Evolutionary conservation across 2,888 invertebrate genomes (phyloP).

Genomic region (Empis livida): DNA sequence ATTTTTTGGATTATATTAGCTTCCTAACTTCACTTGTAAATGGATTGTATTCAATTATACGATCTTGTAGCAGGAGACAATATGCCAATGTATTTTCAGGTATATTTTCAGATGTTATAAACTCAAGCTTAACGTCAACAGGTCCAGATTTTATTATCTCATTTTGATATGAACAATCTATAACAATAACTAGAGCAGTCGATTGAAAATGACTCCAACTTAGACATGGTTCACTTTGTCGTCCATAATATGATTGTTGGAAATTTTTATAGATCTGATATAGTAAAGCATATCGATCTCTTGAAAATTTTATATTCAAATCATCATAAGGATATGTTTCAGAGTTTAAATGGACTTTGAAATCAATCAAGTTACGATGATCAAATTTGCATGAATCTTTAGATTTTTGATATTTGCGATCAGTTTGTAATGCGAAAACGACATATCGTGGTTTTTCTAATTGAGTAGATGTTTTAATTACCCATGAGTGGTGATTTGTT

Average conservation of each 20-base stretch:
- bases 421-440: too few species aligned
- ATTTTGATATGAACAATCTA: slow-evolving; percentile 19
- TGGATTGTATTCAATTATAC: too few species aligned
- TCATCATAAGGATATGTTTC: background rate
- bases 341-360: too few species aligned
- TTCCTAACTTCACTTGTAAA: too few species aligned
- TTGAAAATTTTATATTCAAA: background rate
- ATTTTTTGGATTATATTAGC: too few species aligned
- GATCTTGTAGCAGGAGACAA: slow-evolving; percentile 13
- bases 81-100: slow-evolving; percentile 17
- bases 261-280: slow-evolving; percentile 15
- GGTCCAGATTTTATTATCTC: slow-evolving; percentile 16
- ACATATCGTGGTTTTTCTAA: too few species aligned
- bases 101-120: slow-evolving; percentile 15
- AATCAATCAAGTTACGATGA: too few species aligned
- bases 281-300: background rate
- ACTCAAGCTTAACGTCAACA: slow-evolving; percentile 18
- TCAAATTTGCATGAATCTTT: too few species aligned
- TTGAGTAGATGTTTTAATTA: too few species aligned
- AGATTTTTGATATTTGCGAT: too few species aligned
- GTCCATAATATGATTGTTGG: slow-evolving; percentile 13
- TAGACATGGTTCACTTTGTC: slow-evolving; percentile 7
- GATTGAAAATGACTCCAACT: slow-evolving; percentile 12
- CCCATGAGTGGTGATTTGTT: too few species aligned
- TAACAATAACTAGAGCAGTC: slow-evolving; percentile 16